These are phyloP conservation scores for Eulacestoma nigropectus DNA, from an alignment of 2,113 vertebrate species.

Conservation along the genomic window DNA sequence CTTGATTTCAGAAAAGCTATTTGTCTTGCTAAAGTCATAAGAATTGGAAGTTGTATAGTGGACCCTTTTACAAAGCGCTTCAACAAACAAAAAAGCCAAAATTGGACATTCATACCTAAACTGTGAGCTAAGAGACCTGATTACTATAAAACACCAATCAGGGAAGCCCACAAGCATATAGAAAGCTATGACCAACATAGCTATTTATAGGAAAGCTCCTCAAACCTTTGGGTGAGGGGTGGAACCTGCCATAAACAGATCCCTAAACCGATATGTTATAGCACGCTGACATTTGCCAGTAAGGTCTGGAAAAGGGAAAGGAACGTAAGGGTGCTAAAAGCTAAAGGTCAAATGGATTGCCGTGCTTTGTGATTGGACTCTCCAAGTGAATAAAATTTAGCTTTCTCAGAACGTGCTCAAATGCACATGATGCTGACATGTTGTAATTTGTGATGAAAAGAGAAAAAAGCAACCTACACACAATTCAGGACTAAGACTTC, in stretches of 20 bases:
- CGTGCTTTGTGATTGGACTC: not conserved
- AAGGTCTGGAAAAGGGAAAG: conserved; percentile 43
- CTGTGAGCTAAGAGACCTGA: not conserved
- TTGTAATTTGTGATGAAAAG: not conserved
- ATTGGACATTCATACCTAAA: not conserved
- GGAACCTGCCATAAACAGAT: conserved; percentile 37
- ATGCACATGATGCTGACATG: not conserved
- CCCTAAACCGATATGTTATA: not conserved
- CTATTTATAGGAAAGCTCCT: conserved; percentile 50
- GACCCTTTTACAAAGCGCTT: not conserved
- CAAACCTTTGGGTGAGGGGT: not conserved
- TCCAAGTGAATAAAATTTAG: not conserved
- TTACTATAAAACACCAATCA: not conserved
- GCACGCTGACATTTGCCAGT: conserved; percentile 50
- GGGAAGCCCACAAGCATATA: not conserved
- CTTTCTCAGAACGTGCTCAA: rapidly evolving
- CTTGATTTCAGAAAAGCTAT: not conserved
- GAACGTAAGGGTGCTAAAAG: conserved; percentile 7
- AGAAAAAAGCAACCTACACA: not conserved
- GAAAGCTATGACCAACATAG: not conserved
- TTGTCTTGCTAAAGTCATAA: not conserved
- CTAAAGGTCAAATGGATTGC: conserved; percentile 26
- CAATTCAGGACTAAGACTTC: not conserved
- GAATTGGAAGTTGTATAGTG: not conserved
- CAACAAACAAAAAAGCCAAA: not conserved